Conservation (phyloP, 2,797 vertebrate species). For the Thamnophis elegans region DNA sequence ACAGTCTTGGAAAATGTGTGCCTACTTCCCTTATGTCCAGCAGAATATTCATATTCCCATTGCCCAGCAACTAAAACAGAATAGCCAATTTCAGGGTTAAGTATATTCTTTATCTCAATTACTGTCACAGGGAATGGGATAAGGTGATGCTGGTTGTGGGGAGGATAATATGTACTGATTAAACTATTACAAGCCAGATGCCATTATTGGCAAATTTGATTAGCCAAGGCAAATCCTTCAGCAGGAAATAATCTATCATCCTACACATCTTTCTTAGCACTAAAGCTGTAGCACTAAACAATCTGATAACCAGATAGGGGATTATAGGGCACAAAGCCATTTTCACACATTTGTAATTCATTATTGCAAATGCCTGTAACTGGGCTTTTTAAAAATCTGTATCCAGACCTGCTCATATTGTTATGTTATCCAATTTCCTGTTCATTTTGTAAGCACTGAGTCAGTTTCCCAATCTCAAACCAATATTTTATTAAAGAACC, state of each 20-base stretch:
- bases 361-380: background rate
- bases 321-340: background rate
- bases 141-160: background rate
- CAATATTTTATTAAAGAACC: background rate
- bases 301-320: background rate
- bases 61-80: background rate
- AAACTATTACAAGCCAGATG: slow-evolving; percentile 1
- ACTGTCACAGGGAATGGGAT: background rate
- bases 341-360: background rate
- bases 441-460: background rate
- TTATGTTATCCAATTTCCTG: background rate
- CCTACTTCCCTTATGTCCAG: background rate
- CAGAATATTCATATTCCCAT: background rate
- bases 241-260: background rate
- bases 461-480: background rate
- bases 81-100: background rate
- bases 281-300: background rate
- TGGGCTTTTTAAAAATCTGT: background rate
- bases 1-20: background rate
- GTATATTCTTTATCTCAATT: background rate
- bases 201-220: background rate
- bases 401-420: background rate
- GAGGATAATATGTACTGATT: background rate
- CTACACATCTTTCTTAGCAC: background rate
- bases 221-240: background rate